phyloP scores from a whole-genome alignment of 2,888 invertebrate genomes.

The Heteromyza rotundicornis region DNA sequence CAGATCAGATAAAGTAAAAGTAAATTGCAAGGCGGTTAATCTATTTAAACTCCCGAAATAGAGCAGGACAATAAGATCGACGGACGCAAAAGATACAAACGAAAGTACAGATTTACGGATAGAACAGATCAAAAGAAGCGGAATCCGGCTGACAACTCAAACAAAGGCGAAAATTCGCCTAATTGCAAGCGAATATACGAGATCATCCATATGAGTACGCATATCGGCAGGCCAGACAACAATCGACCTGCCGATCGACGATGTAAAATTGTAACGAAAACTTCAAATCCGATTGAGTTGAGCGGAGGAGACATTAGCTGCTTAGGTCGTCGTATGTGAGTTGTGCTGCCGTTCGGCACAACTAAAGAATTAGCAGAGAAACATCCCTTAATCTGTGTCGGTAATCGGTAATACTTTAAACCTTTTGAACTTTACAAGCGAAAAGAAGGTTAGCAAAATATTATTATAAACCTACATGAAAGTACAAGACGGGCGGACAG shows the following conservation, averaged over 20 bases:
- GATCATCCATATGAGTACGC: too few species aligned
- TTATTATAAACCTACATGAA: conserved; percentile 48
- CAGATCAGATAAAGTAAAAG: conserved; percentile 42
- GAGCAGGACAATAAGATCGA: conserved; percentile 45
- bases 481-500: neutral
- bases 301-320: conserved; percentile 20
- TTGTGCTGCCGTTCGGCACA: neutral
- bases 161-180: conserved; percentile 48
- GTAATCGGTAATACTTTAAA: conserved; percentile 59
- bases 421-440: conserved; percentile 58
- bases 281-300: conserved; percentile 30
- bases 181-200: conserved; percentile 55
- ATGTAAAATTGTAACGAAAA: conserved; percentile 6
- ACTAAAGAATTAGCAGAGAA: conserved; percentile 38
- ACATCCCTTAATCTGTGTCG: conserved; percentile 62
- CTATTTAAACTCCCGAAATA: conserved; percentile 62
- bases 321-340: conserved; percentile 13
- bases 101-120: conserved; percentile 46
- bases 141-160: conserved; percentile 11
- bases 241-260: conserved; percentile 3
- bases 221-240: neutral
- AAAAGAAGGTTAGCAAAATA: conserved; percentile 57
- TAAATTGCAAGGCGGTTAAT: conserved; percentile 64
- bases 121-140: conserved; percentile 6
- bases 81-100: conserved; percentile 31